Conservation (phyloP, 2,113 vertebrate genomes). For the Butorides virescens region DNA sequence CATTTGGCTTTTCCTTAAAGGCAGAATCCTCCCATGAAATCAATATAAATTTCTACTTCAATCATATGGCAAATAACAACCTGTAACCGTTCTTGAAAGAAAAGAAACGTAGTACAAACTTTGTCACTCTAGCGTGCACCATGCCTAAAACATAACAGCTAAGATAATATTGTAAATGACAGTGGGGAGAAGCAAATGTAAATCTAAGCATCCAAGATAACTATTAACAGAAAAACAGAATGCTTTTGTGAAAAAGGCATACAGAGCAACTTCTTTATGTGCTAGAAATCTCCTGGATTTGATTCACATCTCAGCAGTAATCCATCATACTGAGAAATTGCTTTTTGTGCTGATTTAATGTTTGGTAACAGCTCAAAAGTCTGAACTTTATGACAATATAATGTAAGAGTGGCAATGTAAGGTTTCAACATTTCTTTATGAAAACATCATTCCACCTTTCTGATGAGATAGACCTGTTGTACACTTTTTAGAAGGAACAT, state of each 20-base stretch:
- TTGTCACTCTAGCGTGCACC: background rate
- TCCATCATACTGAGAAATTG: slow-evolving; percentile 21
- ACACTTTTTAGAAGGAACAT: background rate
- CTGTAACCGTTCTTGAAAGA: background rate
- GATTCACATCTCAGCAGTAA: slow-evolving; percentile 1
- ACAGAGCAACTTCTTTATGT: background rate
- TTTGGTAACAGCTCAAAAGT: background rate
- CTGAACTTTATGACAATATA: background rate
- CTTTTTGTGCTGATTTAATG: slow-evolving; percentile 6
- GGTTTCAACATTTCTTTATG: background rate
- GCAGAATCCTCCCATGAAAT: background rate
- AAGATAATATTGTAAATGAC: background rate
- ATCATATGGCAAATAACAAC: background rate
- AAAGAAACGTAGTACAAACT: background rate
- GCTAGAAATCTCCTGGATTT: background rate
- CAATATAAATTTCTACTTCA: background rate
- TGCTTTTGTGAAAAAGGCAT: background rate
- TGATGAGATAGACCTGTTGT: background rate
- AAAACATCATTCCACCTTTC: background rate
- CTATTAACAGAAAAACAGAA: background rate
- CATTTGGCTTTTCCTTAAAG: background rate
- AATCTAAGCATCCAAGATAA: background rate
- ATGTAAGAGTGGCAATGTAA: background rate
- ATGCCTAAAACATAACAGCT: background rate
- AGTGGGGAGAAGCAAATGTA: background rate